Evolutionary conservation across 2,113 vertebrate species (phyloP).

Genomic region (Lophius piscatorius): DNA sequence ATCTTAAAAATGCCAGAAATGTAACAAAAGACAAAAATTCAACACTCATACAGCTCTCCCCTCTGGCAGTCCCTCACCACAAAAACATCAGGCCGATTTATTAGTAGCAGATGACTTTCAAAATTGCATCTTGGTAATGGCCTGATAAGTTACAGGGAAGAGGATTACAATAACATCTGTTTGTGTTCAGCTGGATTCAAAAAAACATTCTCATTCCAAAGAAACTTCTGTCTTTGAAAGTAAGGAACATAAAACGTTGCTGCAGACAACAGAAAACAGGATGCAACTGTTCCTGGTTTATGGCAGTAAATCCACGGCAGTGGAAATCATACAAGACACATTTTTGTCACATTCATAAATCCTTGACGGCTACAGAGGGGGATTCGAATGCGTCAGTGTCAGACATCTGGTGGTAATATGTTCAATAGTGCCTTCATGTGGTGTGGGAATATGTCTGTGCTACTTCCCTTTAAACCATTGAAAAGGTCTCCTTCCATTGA

Average conservation of each 20-base stretch:
- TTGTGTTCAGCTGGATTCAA: conserved; percentile 30
- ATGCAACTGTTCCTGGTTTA: conserved; percentile 41
- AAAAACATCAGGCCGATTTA: conserved; percentile 66
- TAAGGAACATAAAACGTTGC: conserved; percentile 20
- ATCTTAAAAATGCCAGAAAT: conserved; percentile 56
- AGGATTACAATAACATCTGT: conserved; percentile 67
- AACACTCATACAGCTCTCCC: conserved; percentile 35
- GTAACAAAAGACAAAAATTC: conserved; percentile 66
- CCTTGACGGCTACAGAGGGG: conserved; percentile 11
- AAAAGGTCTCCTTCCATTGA: conserved; percentile 4
- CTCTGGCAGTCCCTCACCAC: conserved; percentile 15
- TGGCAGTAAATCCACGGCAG: conserved; percentile 36
- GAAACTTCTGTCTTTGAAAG: conserved; percentile 28
- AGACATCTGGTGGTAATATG: conserved; percentile 72
- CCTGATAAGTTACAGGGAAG: conserved; percentile 45
- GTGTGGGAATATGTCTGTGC: conserved; percentile 38
- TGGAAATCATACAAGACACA: conserved; percentile 55
- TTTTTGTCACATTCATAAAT: conserved; percentile 57
- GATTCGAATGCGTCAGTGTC: conserved; percentile 32
- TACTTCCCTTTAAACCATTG: conserved; percentile 35
- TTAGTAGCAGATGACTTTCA: conserved; percentile 66
- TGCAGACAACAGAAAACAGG: conserved; percentile 9
- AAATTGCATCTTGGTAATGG: conserved; percentile 32
- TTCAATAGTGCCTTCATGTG: conserved; percentile 64
- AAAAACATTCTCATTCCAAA: conserved; percentile 22